Percentiles rank a stretch among this genome's conserved stretches.
phyloP scores from a whole-genome alignment of 53 echinoderm and acorn worm species.

The Arbacia lixula region DNA sequence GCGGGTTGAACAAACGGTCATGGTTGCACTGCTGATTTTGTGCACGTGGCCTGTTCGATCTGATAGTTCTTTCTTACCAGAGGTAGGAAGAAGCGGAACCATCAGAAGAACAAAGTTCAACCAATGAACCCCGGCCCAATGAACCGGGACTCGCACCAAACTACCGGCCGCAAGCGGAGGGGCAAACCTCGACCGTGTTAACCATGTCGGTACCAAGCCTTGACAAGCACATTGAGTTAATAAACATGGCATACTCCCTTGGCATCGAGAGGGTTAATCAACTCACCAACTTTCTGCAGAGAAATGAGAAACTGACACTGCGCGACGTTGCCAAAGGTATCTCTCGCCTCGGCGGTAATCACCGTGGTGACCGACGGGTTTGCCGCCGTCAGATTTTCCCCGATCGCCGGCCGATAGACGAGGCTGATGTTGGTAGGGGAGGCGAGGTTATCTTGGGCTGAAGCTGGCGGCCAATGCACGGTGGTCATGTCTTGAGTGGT shows the following conservation, averaged over 20 bases:
- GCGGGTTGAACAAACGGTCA: too few species aligned
- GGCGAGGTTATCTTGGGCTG: conserved; percentile 63
- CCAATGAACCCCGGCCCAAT: too few species aligned
- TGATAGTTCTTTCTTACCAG: too few species aligned
- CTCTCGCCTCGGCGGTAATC: conserved; percentile 58
- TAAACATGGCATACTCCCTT: background rate
- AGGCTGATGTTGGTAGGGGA: conserved; percentile 41
- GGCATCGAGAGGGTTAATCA: background rate
- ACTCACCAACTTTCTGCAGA: conserved; percentile 38
- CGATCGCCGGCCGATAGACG: conserved; percentile 55
- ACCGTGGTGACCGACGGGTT: conserved; percentile 39
- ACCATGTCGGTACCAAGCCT: too few species aligned
- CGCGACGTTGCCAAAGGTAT: conserved; percentile 61
- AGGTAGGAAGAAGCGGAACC: too few species aligned
- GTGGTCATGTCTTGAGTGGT: conserved; percentile 45
- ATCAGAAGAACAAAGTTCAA: too few species aligned
- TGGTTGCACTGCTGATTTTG: too few species aligned
- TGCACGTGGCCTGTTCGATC: too few species aligned
- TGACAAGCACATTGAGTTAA: too few species aligned
- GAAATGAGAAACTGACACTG: conserved; percentile 59
- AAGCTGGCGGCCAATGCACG: conserved; percentile 60
- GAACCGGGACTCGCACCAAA: too few species aligned
- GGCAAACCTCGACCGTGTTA: too few species aligned
- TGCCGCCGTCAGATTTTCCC: conserved; percentile 47
- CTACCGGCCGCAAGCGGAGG: too few species aligned